phyloP scores from a whole-genome alignment of 2,797 vertebrate genomes.

The Xerus rutilus region DNA sequence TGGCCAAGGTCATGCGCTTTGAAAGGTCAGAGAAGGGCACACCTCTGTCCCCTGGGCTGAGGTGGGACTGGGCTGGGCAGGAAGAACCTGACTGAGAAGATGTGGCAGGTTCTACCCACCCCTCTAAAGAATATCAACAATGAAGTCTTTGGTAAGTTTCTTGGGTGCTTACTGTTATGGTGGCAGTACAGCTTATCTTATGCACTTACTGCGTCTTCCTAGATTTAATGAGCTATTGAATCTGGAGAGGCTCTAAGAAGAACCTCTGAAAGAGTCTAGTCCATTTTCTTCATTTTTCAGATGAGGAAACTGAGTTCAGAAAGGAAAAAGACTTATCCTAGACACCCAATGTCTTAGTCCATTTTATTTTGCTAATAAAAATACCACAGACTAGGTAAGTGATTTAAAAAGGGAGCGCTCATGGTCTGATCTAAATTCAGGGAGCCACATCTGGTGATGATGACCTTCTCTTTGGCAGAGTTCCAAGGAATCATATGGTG shows the following conservation, averaged over 20 bases:
- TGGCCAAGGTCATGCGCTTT: slow-evolving; percentile 85
- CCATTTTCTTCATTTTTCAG: background rate
- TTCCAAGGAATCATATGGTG: background rate
- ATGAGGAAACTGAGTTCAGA: background rate
- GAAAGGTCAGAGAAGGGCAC: slow-evolving; percentile 81
- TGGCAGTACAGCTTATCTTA: background rate
- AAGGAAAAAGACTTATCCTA: background rate
- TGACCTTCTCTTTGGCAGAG: background rate
- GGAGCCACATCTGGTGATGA: background rate
- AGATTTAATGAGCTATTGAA: background rate
- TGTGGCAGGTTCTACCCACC: background rate
- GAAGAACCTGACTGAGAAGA: background rate
- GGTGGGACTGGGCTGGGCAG: background rate
- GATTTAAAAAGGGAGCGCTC: background rate
- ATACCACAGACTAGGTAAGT: background rate
- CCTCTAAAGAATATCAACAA: background rate
- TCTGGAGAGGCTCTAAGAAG: background rate
- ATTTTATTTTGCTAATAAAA: background rate
- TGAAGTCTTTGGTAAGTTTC: background rate
- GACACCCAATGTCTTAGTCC: background rate
- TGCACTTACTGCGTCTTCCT: background rate
- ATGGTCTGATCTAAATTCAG: background rate
- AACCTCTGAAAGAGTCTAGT: background rate
- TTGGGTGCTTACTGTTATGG: background rate
- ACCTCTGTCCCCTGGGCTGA: background rate